phyloP scores from a whole-genome alignment of 2,888 invertebrate genomes.

The Scelioninae gen. 1 region DNA sequence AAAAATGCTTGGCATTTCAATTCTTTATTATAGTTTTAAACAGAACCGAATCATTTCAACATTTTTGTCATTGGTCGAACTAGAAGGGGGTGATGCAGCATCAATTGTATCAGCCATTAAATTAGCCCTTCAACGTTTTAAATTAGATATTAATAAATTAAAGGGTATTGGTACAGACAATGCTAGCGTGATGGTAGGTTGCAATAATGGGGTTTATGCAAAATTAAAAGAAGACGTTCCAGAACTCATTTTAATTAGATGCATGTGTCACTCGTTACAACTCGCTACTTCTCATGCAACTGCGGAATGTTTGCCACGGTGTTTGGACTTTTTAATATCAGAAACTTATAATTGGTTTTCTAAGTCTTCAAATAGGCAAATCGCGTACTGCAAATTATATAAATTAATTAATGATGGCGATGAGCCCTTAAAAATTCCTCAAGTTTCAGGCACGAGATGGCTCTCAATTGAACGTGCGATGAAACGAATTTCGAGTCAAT shows the following conservation, averaged over 20 bases:
- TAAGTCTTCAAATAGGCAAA: conserved; percentile 49
- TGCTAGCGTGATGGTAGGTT: conserved; percentile 72
- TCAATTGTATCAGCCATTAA: conserved; percentile 29
- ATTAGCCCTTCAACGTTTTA: neutral
- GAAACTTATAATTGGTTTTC: conserved; percentile 3
- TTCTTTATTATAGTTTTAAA: no score
- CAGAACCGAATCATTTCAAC: no score
- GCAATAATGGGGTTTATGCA: conserved; percentile 75
- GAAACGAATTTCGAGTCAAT: conserved; percentile 74
- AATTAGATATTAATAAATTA: conserved; percentile 67
- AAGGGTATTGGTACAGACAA: conserved; percentile 81
- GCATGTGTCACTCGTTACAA: neutral
- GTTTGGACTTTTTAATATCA: neutral
- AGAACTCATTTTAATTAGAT: neutral
- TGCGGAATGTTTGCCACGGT: neutral
- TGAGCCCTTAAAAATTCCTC: conserved; percentile 22
- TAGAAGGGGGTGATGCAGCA: no score
- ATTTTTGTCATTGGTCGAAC: no score
- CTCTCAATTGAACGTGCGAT: conserved; percentile 75
- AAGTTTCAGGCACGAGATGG: conserved; percentile 68
- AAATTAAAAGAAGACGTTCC: conserved; percentile 32
- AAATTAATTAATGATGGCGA: conserved; percentile 7
- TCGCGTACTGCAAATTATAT: conserved; percentile 62
- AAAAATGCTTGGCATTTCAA: no score
- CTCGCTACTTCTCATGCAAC: neutral